Conservation (phyloP, 2,113 vertebrate genomes). For the Upupa epops region DNA sequence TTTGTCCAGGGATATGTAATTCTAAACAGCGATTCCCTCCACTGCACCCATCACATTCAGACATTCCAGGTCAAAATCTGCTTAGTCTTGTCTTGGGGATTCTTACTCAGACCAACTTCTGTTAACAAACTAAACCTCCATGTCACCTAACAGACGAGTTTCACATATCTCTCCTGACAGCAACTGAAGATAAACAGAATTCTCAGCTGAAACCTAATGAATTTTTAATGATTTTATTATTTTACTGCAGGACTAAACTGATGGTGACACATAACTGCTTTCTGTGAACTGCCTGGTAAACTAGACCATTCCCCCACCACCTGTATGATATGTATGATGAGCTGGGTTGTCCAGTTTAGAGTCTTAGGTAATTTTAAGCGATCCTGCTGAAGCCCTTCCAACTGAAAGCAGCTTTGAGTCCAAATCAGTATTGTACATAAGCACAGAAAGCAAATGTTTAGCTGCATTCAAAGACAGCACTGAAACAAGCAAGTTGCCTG, state of each 20-base stretch:
- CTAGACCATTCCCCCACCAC: background rate
- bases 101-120: background rate
- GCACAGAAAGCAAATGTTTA: background rate
- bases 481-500: background rate
- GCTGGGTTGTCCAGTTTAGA: background rate
- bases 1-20: background rate
- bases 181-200: background rate
- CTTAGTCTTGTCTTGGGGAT: background rate
- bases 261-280: background rate
- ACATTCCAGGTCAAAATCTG: background rate
- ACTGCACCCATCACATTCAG: conserved; percentile 1
- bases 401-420: background rate
- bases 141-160: background rate
- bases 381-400: background rate
- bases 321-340: background rate
- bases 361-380: background rate
- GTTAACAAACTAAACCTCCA: background rate
- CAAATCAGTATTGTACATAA: background rate
- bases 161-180: background rate
- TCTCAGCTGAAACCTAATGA: background rate
- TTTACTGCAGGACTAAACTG: background rate
- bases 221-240: background rate
- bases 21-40: background rate
- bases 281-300: background rate
- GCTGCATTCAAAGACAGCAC: background rate